These are phyloP conservation scores for Parambassis ranga DNA, from an alignment of 2,797 vertebrate species.

Conservation along the genomic window DNA sequence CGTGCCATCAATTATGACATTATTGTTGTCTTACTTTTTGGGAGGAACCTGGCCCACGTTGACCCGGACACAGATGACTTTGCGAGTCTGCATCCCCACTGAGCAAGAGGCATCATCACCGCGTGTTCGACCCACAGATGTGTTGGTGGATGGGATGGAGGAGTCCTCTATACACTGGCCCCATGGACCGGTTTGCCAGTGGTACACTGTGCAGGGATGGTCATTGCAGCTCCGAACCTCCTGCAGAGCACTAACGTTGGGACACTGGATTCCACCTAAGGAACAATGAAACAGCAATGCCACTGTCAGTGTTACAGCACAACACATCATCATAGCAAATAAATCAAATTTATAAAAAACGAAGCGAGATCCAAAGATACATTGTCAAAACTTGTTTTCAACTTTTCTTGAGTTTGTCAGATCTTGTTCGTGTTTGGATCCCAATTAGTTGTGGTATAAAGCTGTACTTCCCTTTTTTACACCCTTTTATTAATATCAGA, in stretches of 20 bases:
- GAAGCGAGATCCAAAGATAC: no score
- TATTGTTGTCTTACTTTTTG: constrained; percentile 91
- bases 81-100: constrained; percentile 94
- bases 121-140: constrained; percentile 75
- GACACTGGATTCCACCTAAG: constrained; percentile 88
- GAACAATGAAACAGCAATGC: background rate
- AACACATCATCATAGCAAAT: no score
- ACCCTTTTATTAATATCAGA: no score
- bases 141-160: constrained; percentile 87
- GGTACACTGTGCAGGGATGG: constrained; percentile 96
- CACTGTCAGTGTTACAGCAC: background rate
- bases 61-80: constrained; percentile 96
- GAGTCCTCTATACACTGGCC: constrained; percentile 95
- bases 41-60: constrained; percentile 98
- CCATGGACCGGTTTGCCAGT: constrained; percentile 95
- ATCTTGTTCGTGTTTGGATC: no score
- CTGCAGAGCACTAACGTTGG: constrained; percentile 89
- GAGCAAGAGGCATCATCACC: constrained; percentile 86
- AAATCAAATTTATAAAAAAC: no score
- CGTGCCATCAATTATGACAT: no score
- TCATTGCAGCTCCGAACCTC: constrained; percentile 93
- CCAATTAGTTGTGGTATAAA: no score
- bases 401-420: no score
- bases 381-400: no score
- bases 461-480: no score